Percentiles rank a stretch among this genome's conserved stretches.
These are phyloP conservation scores for Rhorus exstirpatorius DNA, from an alignment of 2,888 invertebrate species.

Conservation along the genomic window DNA sequence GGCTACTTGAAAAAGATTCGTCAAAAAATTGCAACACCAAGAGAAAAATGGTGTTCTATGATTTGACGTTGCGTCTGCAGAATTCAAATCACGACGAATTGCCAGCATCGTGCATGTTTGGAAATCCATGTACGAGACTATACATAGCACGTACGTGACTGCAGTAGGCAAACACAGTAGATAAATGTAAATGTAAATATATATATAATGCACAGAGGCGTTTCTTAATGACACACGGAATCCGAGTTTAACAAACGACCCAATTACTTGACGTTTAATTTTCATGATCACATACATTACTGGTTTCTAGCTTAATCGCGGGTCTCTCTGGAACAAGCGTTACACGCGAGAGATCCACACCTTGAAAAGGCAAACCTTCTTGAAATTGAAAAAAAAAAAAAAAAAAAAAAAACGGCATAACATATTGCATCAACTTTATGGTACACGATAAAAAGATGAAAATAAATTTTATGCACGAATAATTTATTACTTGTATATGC, in stretches of 20 bases:
- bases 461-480: neutral
- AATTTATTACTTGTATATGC: neutral
- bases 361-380: constrained; percentile 10
- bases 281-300: constrained; percentile 18
- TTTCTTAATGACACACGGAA: constrained; percentile 43
- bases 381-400: neutral
- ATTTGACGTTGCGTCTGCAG: too few relatives aligned
- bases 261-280: constrained; percentile 38
- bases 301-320: neutral
- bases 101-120: constrained; percentile 33
- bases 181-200: neutral
- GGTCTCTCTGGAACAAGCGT: neutral
- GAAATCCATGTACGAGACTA: constrained; percentile 20
- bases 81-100: constrained; percentile 43
- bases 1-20: too few relatives aligned
- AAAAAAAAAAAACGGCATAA: neutral
- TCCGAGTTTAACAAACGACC: constrained; percentile 50
- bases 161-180: neutral
- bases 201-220: neutral
- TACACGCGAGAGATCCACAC: neutral
- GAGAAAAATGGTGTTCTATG: too few relatives aligned
- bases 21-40: too few relatives aligned
- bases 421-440: neutral
- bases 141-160: constrained; percentile 13
- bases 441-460: neutral